Conservation (phyloP, 2,888 invertebrate genomes). For the Seira sanloemensis region DNA sequence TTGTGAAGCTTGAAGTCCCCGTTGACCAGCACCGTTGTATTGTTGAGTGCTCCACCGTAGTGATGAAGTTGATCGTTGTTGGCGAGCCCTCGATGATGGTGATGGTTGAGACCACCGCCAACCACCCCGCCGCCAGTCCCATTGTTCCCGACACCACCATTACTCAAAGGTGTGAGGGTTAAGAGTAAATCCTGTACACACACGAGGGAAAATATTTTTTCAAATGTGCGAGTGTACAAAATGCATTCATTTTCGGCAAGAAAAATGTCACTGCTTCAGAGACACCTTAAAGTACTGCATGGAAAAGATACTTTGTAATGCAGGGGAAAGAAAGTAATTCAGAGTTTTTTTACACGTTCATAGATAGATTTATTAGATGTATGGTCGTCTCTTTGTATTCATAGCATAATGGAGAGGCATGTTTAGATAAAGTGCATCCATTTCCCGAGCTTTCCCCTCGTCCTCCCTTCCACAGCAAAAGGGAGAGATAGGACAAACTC, state of each 20-base stretch:
- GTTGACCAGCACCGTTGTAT: conserved; percentile 62
- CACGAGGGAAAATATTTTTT: conserved; percentile 12
- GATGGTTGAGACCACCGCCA: background rate
- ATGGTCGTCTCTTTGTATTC: conserved; percentile 37
- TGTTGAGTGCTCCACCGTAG: conserved; percentile 35
- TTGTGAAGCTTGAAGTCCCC: conserved; percentile 71
- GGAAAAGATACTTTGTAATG: background rate
- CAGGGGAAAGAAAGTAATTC: background rate
- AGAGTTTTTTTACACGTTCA: background rate
- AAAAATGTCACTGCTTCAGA: conserved; percentile 42
- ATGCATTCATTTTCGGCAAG: conserved; percentile 18
- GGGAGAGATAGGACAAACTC: too few species aligned
- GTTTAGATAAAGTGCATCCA: conserved; percentile 56
- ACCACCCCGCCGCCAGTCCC: background rate
- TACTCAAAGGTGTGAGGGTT: conserved; percentile 72
- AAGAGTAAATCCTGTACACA: conserved; percentile 69
- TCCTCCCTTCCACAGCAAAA: too few species aligned
- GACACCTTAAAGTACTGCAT: conserved; percentile 15
- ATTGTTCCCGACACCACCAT: conserved; percentile 63
- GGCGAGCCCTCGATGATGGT: background rate
- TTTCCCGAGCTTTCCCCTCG: conserved; percentile 29
- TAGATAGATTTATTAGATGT: background rate
- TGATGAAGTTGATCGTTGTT: conserved; percentile 3
- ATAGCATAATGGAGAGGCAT: conserved; percentile 36
- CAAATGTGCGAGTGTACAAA: background rate